Percentiles rank a stretch among this genome's conserved stretches.
These are phyloP conservation scores for Plectropomus leopardus DNA, from an alignment of 2,113 vertebrate genomes.

Conservation along the genomic window DNA sequence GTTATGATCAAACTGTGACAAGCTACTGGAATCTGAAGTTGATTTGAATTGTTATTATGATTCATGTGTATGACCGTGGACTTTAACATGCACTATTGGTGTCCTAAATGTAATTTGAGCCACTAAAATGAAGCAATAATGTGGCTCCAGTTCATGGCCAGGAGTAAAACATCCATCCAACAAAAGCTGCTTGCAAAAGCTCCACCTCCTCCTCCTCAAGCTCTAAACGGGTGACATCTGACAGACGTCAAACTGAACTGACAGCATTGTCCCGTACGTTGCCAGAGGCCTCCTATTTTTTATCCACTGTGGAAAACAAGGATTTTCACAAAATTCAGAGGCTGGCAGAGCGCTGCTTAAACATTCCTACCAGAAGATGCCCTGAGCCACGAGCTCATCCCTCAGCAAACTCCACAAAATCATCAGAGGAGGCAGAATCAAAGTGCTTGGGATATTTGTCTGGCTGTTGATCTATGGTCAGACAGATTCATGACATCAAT, in stretches of 20 bases:
- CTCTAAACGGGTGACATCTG: conserved; percentile 52
- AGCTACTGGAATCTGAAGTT: background rate
- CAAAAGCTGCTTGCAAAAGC: background rate
- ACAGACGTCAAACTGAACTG: conserved; percentile 52
- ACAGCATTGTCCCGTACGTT: conserved; percentile 31
- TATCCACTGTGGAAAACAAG: conserved; percentile 52
- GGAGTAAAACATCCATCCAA: background rate
- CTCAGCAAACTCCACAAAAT: conserved; percentile 34
- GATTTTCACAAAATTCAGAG: conserved; percentile 38
- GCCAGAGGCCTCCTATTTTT: conserved; percentile 38
- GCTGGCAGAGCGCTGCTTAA: conserved; percentile 25
- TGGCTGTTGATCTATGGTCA: conserved; percentile 4
- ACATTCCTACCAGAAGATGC: conserved; percentile 24
- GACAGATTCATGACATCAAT: conserved; percentile 24
- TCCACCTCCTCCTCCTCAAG: conserved; percentile 11
- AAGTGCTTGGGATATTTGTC: conserved; percentile 23
- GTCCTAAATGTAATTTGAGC: background rate
- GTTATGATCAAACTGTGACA: background rate
- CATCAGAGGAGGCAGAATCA: conserved; percentile 29
- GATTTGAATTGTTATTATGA: background rate
- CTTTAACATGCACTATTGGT: background rate
- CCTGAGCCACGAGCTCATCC: conserved; percentile 43
- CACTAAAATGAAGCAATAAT: background rate
- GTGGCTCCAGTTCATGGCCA: background rate
- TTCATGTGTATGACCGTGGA: conserved; percentile 5